phyloP scores from a whole-genome alignment of 53 echinoderm and acorn worm species.

The Holothuria scabra region DNA sequence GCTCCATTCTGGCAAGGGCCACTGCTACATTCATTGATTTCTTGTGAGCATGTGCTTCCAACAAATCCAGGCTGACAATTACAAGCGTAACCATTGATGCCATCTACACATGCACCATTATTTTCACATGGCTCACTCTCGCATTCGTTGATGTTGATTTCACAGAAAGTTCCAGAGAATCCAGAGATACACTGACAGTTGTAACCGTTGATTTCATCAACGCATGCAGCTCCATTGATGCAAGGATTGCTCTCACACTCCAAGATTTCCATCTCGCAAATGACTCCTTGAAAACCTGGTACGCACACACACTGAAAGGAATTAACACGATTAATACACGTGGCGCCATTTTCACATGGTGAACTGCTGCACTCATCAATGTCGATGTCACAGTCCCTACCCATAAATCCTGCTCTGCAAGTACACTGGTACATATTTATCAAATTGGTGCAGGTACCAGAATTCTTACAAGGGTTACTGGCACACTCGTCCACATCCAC shows the following conservation, averaged over 20 bases:
- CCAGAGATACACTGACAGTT: constrained; percentile 46
- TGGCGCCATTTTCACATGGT: constrained; percentile 22
- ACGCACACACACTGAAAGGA: constrained; percentile 17
- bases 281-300: background rate
- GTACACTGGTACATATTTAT: background rate
- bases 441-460: constrained; percentile 43
- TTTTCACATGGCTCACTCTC: constrained; percentile 53
- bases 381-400: background rate
- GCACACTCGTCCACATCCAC: constrained; percentile 26
- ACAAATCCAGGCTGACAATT: constrained; percentile 53
- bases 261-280: background rate
- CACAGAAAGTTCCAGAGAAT: constrained; percentile 62
- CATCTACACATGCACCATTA: constrained; percentile 61
- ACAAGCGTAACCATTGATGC: constrained; percentile 46
- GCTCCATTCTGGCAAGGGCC: constrained; percentile 65
- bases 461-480: constrained; percentile 46
- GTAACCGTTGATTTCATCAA: constrained; percentile 41
- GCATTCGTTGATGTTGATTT: constrained; percentile 59
- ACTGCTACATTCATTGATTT: constrained; percentile 67
- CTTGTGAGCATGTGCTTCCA: constrained; percentile 47
- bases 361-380: background rate
- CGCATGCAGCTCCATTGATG: constrained; percentile 31
- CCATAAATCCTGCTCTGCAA: too few species aligned
- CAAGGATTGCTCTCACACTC: constrained; percentile 18
- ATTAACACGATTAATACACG: constrained; percentile 13